Evolutionary conservation across 2,113 vertebrate species (phyloP).

Genomic region (Oryzias melastigma): DNA sequence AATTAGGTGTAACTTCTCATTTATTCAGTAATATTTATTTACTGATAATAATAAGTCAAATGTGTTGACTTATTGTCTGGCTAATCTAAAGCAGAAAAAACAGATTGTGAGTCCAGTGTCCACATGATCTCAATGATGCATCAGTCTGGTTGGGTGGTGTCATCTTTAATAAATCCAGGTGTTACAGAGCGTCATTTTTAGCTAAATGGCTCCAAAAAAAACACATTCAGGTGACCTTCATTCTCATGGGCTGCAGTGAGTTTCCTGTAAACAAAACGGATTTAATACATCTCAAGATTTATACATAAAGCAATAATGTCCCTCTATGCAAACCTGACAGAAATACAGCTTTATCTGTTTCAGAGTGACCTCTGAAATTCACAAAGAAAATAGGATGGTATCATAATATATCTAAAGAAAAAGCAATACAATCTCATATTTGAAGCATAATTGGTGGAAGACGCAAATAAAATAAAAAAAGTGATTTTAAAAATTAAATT

Average conservation of each 20-base stretch:
- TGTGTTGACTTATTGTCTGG: not conserved
- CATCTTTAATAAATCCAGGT: not conserved
- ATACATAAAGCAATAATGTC: not conserved
- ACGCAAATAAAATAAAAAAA: not conserved
- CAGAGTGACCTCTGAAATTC: not conserved
- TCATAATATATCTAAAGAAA: constrained; percentile 15
- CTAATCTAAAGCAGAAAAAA: not conserved
- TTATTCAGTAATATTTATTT: too few species aligned
- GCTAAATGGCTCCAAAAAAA: too few species aligned
- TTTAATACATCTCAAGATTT: not conserved
- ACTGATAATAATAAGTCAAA: too few species aligned
- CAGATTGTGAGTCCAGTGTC: not conserved
- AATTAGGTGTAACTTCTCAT: too few species aligned
- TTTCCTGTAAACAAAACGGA: not conserved
- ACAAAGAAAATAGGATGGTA: constrained; percentile 4
- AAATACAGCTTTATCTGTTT: not conserved
- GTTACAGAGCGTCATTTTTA: not conserved
- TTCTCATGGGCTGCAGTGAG: too few species aligned
- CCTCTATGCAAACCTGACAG: constrained; percentile 5
- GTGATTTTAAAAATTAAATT: too few species aligned
- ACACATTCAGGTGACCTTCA: too few species aligned
- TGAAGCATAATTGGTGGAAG: not conserved
- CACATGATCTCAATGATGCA: too few species aligned
- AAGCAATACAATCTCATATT: not conserved
- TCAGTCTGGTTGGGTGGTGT: too few species aligned